These are phyloP conservation scores for Ceuthmochares aereus DNA, from an alignment of 2,113 vertebrate species.

Conservation along the genomic window DNA sequence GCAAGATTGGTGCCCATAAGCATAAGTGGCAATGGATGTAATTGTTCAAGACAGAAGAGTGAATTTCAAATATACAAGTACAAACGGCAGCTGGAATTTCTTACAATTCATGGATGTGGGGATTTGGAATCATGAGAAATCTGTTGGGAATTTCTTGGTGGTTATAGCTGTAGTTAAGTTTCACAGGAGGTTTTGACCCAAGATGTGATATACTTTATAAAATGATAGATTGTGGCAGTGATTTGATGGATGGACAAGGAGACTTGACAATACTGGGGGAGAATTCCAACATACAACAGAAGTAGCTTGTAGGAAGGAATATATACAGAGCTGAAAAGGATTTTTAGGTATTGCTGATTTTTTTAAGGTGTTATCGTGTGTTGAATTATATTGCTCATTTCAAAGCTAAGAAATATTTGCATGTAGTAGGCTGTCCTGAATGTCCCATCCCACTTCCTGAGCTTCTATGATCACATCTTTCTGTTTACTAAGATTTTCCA, in stretches of 20 bases:
- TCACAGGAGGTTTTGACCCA: not conserved
- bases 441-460: not conserved
- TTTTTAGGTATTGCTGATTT: not conserved
- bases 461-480: not conserved
- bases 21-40: not conserved
- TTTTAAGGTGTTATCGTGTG: not conserved
- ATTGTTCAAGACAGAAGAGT: not conserved
- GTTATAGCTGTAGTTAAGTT: not conserved
- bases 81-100: not conserved
- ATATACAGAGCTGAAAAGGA: not conserved
- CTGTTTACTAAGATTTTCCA: not conserved
- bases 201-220: not conserved
- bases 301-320: not conserved
- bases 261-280: not conserved
- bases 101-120: not conserved
- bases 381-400: not conserved
- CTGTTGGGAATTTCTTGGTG: not conserved
- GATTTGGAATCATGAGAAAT: not conserved
- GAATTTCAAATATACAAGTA: not conserved
- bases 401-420: not conserved
- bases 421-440: not conserved
- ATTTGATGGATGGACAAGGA: not conserved
- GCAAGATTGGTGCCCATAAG: not conserved
- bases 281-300: not conserved
- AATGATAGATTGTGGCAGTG: not conserved